Evolutionary conservation across 37 sponge, comb jelly and placozoan species (phyloP), one percentile per base, ranked within the genome.

Genomic region (Geodia barretti): DNA sequence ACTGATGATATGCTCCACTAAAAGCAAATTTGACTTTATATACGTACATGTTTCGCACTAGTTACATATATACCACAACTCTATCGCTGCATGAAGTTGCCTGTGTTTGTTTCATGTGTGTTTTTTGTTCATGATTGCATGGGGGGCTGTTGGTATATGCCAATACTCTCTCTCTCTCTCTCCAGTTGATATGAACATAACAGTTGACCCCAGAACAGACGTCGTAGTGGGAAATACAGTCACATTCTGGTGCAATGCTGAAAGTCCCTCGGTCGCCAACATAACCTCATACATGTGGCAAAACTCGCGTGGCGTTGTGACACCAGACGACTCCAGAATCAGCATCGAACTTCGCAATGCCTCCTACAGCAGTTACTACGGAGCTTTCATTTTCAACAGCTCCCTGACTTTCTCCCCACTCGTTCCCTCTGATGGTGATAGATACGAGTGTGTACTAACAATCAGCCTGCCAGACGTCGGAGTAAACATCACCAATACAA

Each of bases 351-450:
- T 75, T 4, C 58, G 33, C 63, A 75, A 75, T 58, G 60, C 62
- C 3, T 26, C 62, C 7, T 73, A 47, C 38, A 40, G 30, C 20
- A 24, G 7, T 24, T 21, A 62, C 60, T 54, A 34, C n/a, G 24
- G 36, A 23, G 66, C 3, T 25, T 78, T 64, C 62, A 24, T 78
- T n/a, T 78, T 78, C 67, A 78, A 78, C 42, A 65, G 78, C 39
- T 65, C 67, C 7, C n/a, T 78, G 23, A 36, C 14, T 36, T 64
- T 78, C 42, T 3, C 21, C 4, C 78, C 66, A 7, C 67, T 78
- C 3, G 8, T 39, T 2, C 26, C 36, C 8, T 11, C 30, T 14
- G 67, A 78, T 39, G 67, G 26, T 37, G 78, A 64, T 11, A 3
- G 25, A 3, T 65, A 65, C 78, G 24, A 25, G 23, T 78, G 78